These are phyloP conservation scores for Monopterus albus DNA, from an alignment of 2,113 vertebrate species.

Conservation along the genomic window DNA sequence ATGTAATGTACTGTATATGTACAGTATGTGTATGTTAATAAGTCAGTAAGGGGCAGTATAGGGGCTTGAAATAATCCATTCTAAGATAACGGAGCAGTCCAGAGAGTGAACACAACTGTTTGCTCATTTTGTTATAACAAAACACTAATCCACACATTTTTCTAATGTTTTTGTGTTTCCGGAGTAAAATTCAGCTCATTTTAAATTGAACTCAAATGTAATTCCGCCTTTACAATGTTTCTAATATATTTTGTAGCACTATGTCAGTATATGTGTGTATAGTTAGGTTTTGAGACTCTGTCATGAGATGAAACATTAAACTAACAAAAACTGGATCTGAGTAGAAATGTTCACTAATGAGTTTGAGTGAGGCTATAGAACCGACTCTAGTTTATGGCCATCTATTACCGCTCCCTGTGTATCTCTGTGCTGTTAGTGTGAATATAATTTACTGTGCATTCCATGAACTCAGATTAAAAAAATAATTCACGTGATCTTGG, in stretches of 20 bases:
- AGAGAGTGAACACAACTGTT: constrained; percentile 8
- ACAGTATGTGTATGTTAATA: background rate
- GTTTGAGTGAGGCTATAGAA: background rate
- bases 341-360: constrained; percentile 1
- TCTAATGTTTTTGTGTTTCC: background rate
- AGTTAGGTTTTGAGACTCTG: background rate
- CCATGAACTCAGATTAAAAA: constrained; percentile 27
- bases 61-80: constrained; percentile 4
- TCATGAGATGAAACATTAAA: constrained; percentile 7
- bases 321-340: constrained; percentile 12
- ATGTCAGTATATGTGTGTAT: constrained; percentile 37
- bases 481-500: background rate
- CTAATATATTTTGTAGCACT: constrained; percentile 7
- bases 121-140: constrained; percentile 29
- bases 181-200: constrained; percentile 1
- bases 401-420: background rate
- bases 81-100: constrained; percentile 6
- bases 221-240: constrained; percentile 21
- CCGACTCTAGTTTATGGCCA: constrained; percentile 3
- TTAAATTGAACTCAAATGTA: constrained; percentile 30
- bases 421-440: constrained; percentile 45
- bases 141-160: constrained; percentile 28
- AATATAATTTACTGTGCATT: constrained; percentile 58
- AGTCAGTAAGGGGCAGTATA: too few relatives aligned
- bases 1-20: constrained; percentile 32